A percentile compares a stretch with the other conserved stretches of the same genome.
These are phyloP conservation scores for Enteromius viviparus DNA, from an alignment of 2,797 vertebrate genomes.

Conservation along the genomic window DNA sequence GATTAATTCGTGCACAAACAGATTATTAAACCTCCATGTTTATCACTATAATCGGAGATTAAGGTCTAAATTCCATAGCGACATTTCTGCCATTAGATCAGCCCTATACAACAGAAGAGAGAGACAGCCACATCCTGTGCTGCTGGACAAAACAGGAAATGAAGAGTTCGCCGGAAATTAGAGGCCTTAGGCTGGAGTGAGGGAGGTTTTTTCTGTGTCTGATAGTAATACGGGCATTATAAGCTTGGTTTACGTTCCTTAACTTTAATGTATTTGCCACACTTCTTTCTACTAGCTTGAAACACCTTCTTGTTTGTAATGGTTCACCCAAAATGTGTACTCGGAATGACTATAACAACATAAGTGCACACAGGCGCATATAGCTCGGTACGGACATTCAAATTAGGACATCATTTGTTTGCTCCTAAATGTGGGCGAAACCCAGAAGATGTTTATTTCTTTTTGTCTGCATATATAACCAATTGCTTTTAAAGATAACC, in stretches of 20 bases:
- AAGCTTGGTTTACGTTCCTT: constrained; percentile 14
- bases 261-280: constrained; percentile 3
- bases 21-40: constrained; percentile 36
- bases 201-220: constrained; percentile 1
- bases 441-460: background rate
- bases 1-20: constrained; percentile 21
- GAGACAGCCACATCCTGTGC: constrained; percentile 55
- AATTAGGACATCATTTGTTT: background rate
- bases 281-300: background rate
- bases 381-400: background rate
- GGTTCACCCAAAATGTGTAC: background rate
- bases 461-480: background rate
- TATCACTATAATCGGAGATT: constrained; percentile 27
- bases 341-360: background rate
- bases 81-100: constrained; percentile 35
- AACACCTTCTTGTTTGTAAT: background rate
- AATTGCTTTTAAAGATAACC: too few species aligned
- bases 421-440: background rate
- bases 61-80: constrained; percentile 32
- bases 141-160: constrained; percentile 58
- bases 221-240: constrained; percentile 12
- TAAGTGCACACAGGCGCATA: background rate
- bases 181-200: constrained; percentile 18
- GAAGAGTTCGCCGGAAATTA: constrained; percentile 59
- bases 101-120: constrained; percentile 40